phyloP scores from a whole-genome alignment of 2,888 invertebrate species.

The Mythimna ferrago region DNA sequence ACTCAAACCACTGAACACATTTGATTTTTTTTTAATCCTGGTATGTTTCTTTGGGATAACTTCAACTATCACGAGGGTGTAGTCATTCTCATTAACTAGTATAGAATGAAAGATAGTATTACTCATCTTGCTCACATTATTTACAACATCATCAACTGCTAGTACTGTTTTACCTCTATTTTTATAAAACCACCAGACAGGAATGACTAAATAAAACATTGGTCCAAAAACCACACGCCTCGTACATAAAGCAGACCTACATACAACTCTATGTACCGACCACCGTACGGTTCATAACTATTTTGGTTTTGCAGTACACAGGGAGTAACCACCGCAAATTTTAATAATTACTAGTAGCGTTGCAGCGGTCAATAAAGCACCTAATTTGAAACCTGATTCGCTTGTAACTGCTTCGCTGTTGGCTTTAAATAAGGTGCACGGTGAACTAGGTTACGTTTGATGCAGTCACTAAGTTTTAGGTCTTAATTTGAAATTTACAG shows the following conservation, averaged over 20 bases:
- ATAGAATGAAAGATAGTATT: too few relatives aligned
- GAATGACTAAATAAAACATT: neutral
- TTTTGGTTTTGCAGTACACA: conserved; percentile 24
- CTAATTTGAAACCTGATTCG: conserved; percentile 37
- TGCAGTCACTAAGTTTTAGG: neutral
- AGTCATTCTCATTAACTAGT: too few relatives aligned
- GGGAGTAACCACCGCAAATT: conserved; percentile 46
- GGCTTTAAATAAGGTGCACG: neutral
- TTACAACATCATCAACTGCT: neutral
- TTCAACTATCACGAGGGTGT: too few relatives aligned
- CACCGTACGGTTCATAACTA: conserved; percentile 23
- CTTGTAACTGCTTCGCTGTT: conserved; percentile 4
- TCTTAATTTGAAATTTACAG: too few relatives aligned
- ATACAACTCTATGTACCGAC: conserved; percentile 1
- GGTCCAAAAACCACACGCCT: conserved; percentile 1
- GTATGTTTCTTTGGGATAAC: too few relatives aligned
- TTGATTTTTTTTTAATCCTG: too few relatives aligned
- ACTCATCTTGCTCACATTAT: too few relatives aligned
- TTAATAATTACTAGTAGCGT: conserved; percentile 47
- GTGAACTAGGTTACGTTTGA: neutral
- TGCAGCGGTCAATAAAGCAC: conserved; percentile 46
- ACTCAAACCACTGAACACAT: too few relatives aligned
- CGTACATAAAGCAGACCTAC: conserved; percentile 17
- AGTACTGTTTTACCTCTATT: neutral
- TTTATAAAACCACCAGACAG: neutral